Base-by-base conservation (phyloP, 2,113 vertebrate genomes). In the Myotis davidii region DNA sequence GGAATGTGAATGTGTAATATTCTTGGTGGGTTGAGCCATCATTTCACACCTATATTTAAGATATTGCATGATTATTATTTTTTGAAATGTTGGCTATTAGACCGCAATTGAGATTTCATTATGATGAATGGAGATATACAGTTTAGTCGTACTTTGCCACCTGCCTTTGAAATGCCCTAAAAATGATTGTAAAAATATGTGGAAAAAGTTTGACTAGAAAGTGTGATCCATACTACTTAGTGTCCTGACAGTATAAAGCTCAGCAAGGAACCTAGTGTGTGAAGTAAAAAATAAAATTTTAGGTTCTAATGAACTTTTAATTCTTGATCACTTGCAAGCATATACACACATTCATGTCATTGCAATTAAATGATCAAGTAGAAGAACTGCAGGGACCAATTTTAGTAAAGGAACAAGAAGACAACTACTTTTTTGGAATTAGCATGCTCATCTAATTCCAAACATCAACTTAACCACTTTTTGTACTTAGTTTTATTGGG, bases 401-500 rank as follows among this genome's bases (percentile, higher is more conserved):
- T 93, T 92, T 91, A 32, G 78, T 91, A 29, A 92, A 73, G 32
- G 34, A 67, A 70, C 10, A 79, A 93, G 69, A 39, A 76, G 29
- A 79, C 34, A 82, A 2, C 37, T 32, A 69, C 27, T 52, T 52
- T 74, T 92, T 91, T 32, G 34, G 34, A 85, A 67, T 61, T 64
- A 37, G 48, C 61, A 45, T 89, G 17, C 25, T 67, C 50, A 42
- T 56, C 64, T 25, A 45, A 85, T 86, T 91, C 45, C 23, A 90
- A 72, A 50, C 32, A 76, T 78, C 84, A 85, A 14, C n/a, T 82
- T 70, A 93, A 93, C 23, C 16, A 59, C 54, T 73, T 92, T 91
- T 91, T 79, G 74, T 65, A 54, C 69, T 96, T 92, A 89, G 45
- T 88, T 90, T 94, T 84, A 90, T 69, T 93, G 85, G 34, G 42